Evolutionary conservation across 2,888 invertebrate genomes (phyloP).

Genomic region (Cephus spinipes): DNA sequence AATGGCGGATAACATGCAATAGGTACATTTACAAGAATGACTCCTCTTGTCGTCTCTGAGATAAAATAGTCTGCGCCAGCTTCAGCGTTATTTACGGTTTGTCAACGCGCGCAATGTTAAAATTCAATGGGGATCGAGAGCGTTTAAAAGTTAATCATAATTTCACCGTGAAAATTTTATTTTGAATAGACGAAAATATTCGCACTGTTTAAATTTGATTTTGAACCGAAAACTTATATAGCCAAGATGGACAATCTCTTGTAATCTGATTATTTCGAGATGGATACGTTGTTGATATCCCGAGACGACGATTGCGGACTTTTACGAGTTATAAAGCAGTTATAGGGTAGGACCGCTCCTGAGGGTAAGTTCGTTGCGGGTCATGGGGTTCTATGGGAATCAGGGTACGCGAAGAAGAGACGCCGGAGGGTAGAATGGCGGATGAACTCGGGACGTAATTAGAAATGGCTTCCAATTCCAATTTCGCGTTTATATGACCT

Average conservation of each 20-base stretch:
- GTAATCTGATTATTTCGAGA: background rate
- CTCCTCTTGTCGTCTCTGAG: constrained; percentile 51
- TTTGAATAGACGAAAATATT: background rate
- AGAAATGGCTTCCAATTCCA: constrained; percentile 11
- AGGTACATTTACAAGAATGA: constrained; percentile 51
- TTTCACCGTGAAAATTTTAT: background rate
- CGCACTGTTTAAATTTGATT: background rate
- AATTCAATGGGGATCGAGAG: background rate
- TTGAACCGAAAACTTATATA: background rate
- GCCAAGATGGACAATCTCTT: background rate
- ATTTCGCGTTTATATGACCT: constrained; percentile 21
- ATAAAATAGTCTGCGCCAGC: constrained; percentile 42
- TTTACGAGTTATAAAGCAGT: constrained; percentile 10
- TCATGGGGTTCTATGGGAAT: background rate
- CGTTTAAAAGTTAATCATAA: background rate
- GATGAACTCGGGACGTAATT: background rate
- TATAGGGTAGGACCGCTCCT: background rate
- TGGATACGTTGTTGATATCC: background rate
- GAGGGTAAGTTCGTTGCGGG: background rate
- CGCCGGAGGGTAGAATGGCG: background rate
- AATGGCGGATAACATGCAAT: constrained; percentile 46
- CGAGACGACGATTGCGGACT: background rate
- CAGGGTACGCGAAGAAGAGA: background rate
- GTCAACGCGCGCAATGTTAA: background rate
- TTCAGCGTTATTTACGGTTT: background rate